These are phyloP conservation scores for Apteryx mantelli DNA, from an alignment of 2,113 vertebrate species.

Conservation along the genomic window DNA sequence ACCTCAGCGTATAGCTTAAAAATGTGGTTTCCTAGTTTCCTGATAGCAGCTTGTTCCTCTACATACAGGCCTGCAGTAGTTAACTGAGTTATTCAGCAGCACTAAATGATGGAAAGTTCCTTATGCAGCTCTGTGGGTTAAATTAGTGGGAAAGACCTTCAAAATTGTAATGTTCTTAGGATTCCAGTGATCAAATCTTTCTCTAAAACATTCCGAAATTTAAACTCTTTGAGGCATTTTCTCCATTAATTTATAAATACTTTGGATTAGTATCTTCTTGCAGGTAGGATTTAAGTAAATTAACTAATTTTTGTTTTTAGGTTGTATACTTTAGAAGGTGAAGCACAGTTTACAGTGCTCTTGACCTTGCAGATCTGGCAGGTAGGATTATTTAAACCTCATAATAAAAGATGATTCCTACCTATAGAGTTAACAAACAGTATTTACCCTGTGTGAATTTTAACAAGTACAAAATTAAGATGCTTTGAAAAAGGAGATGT, in stretches of 20 bases:
- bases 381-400: slow-evolving; percentile 45
- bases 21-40: not conserved
- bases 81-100: not conserved
- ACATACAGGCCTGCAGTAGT: not conserved
- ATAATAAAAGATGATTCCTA: not conserved
- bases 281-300: slow-evolving; percentile 36
- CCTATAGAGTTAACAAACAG: not conserved
- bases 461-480: not conserved
- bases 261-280: not conserved
- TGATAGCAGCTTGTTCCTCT: not conserved
- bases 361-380: slow-evolving; percentile 56
- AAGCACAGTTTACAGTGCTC: slow-evolving; percentile 49
- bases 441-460: not conserved
- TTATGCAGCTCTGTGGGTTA: not conserved
- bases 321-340: slow-evolving; percentile 55
- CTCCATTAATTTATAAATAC: not conserved
- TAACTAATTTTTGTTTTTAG: slow-evolving; percentile 37
- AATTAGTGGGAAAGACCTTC: not conserved
- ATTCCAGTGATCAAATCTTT: not conserved
- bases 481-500: not conserved
- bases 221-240: not conserved
- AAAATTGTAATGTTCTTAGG: not conserved
- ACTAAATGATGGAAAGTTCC: not conserved
- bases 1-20: not conserved
- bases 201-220: not conserved